Base-by-base conservation (phyloP, 1,140 invertebrate genomes). In the Lanistes nyassanus region DNA sequence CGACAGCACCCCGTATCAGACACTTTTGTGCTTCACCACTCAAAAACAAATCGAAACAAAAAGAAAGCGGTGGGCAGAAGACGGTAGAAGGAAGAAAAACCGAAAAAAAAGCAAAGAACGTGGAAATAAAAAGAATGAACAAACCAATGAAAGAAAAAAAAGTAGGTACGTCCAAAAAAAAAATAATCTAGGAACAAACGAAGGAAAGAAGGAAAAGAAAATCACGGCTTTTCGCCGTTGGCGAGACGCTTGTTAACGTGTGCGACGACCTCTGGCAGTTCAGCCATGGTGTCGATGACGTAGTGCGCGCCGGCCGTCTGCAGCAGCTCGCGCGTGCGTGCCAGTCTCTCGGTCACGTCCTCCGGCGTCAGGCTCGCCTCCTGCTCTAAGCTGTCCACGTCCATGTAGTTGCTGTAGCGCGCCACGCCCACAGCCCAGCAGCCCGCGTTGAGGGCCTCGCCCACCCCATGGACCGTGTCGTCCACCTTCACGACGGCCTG, bases 341-440 rank as follows among this genome's bases (percentile, higher is more conserved):
- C 47, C 34, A 88, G 47, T 47, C 84, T 68, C 21, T 69, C 67
- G 56, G 82, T 42, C 16, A 89, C 83, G 29, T 89, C 88, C 51
- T 84, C 83, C 1, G 51, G 56, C n/a, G 82, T 74, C 29, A 89
- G 78, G 51, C 77, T 60, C 13, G 73, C 78, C 65, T 84, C 83
- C 19, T 90, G 80, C 77, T 90, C 87, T 29, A 86, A 69, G 58
- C 82, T 85, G 68, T 88, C 79, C n/a, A 89, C 78, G 36, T 85
- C 84, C 84, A 90, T 88, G 78, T 90, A 90, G 75, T 90, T 89
- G 70, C 87, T 87, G 82, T 89, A 85, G 53, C 81, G 75, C 36
- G 88, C 85, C 53, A 90, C 86, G 29, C 88, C 90, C 2, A 90
- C 85, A 3, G 88, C 88, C 90, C 90, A 90, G 73, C 89, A 90